Evolutionary conservation across 2,797 vertebrate genomes (phyloP), one percentile per base, ranked within the genome.

Genomic region (Antennarius maculatus): DNA sequence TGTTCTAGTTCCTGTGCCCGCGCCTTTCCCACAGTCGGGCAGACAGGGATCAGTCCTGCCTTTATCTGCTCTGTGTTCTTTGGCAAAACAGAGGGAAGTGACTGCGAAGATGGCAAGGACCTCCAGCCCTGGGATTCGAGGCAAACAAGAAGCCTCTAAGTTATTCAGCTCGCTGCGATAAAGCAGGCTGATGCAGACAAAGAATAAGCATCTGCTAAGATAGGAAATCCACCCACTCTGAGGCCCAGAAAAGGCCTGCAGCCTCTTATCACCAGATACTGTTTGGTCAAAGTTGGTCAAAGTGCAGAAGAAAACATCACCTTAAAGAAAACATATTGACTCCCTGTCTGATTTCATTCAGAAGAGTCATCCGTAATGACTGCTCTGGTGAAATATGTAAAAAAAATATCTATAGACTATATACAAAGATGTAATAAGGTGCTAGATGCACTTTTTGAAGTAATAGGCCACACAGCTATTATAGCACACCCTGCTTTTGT

Each of bases 71-170:
- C 73, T 95, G 95, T 95, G 93, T 94, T 92, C 92, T 94, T 95
- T 97, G 96, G 96, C 95, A 95, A 90, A 89, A 84, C 83, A 86
- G 84, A 80, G 93, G 96, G 96, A 97, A 97, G 92, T 94, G 95
- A 95, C 93, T 85, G 88, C 79, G 91, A 88, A 92, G 92, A 92
- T 92, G 92, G 89, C 80, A 88, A 86, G 92, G 86, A 86, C 90
- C 74, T 79, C 58, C 78, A 88, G 89, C 88, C 84, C 52, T n/a
- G 61, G 77, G 88, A 92, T 79, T 69, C 54, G 15, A 73, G 63
- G 57, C 74, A 90, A 88, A 87, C 85, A 87, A 87, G 79, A 75
- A 76, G 72, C 86, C 75, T 70, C 74, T 76, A 54, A 66, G 75
- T 82, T 34, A n/a, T 16, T 54, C 66, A 66, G 82, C 74, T 76